These are phyloP conservation scores for Aphelenchoides fujianensis DNA, from an alignment of 1,140 invertebrate species.

Conservation along the genomic window DNA sequence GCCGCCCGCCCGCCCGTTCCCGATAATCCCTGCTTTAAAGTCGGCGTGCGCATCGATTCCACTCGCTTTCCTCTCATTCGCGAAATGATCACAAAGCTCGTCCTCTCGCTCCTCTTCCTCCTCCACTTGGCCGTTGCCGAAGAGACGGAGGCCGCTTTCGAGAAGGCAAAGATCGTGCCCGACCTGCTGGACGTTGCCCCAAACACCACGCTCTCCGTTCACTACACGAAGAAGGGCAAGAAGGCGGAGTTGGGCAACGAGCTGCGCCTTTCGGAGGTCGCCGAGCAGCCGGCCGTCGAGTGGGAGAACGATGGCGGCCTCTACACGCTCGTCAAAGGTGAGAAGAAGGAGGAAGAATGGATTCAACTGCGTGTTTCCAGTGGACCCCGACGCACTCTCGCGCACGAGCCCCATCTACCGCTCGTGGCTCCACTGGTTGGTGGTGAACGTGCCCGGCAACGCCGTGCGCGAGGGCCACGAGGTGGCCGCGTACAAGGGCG, in stretches of 20 bases:
- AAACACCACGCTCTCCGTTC: too few relatives aligned
- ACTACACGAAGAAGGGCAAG: neutral
- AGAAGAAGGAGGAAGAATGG: neutral
- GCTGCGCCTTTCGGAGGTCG: neutral
- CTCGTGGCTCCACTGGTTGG: slow-evolving; percentile 68
- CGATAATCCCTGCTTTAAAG: too few relatives aligned
- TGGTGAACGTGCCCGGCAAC: slow-evolving; percentile 79
- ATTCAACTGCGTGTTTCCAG: neutral
- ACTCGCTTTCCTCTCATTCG: too few relatives aligned
- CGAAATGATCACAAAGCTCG: too few relatives aligned
- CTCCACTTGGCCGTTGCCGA: too few relatives aligned
- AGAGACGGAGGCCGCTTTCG: too few relatives aligned
- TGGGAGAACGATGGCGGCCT: neutral
- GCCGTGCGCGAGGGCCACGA: slow-evolving; percentile 72
- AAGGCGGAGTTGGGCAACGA: neutral
- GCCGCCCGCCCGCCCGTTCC: too few relatives aligned
- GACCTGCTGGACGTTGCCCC: too few relatives aligned
- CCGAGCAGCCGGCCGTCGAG: neutral
- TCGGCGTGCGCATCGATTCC: too few relatives aligned
- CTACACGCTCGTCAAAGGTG: neutral
- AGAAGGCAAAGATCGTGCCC: too few relatives aligned
- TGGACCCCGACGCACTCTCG: slow-evolving; percentile 29
- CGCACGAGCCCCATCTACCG: slow-evolving; percentile 22
- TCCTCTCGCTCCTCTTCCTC: too few relatives aligned
- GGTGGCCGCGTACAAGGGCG: slow-evolving; percentile 76